Evolutionary conservation across 2,888 invertebrate species (phyloP), one percentile per base, ranked within the genome.

Genomic region (Drosophila histrio): DNA sequence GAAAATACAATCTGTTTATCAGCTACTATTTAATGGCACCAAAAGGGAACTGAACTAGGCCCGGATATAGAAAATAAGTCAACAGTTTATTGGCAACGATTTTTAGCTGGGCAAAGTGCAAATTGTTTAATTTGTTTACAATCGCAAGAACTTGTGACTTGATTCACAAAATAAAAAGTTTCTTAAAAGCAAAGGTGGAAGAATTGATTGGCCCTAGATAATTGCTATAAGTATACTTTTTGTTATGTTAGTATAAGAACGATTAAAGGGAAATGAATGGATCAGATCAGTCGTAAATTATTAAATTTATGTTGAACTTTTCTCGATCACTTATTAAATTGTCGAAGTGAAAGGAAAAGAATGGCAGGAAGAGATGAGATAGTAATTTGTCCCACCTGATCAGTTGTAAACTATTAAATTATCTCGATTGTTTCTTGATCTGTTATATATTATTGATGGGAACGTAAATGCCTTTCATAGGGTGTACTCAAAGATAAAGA

Each of bases 51-150:
- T 63, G 17, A 57, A 67, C 44, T 53, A 28, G 15, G 49, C 24
- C 74, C 82, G 77, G 75, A 77, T 63, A 57, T 43, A 65, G 57
- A 44, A 63, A 50, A 63, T 34, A 52, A 39, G 24, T 34, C 17
- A 36, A 53, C 39, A 26, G 44, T 44, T 61, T 62, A 63, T 82
- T 80, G 80, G 83, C 80, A 81, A 59, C 57, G 75, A 34, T 69
- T 44, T 34, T 15, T 15, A 21, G 19, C 8, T 53, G 73, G 34
- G 15, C 60, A 73, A 73, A 73, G 70, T 74, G 46, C 70, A 70
- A 59, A 59, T 39, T 54, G 17, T 53, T 56, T 58, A 5, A 57
- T 67, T 67, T 71, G 54, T 71, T 77, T 64, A 59, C 61, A 59
- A 30, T 46, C 28, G 19, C 5, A 28, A 71, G 43, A 59, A 46